Conservation (phyloP, 2,113 vertebrate species). For the Chionomys nivalis region DNA sequence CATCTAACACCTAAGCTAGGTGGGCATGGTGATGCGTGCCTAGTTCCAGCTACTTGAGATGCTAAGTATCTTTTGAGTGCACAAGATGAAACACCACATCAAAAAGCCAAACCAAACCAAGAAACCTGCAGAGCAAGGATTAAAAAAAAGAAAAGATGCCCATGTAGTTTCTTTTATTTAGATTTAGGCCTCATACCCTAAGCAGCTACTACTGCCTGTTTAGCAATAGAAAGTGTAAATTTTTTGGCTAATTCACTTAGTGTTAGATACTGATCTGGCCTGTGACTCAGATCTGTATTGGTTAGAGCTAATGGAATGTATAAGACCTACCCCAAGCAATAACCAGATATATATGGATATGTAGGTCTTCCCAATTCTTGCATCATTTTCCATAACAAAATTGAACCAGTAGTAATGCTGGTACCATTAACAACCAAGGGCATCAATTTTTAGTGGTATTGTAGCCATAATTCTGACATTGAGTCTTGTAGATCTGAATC, state of each 20-base stretch:
- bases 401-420: slow-evolving; percentile 11
- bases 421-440: slow-evolving; percentile 39
- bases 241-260: slow-evolving; percentile 42
- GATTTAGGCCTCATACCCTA: slow-evolving; percentile 1
- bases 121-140: neutral
- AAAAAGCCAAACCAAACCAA: neutral
- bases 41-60: neutral
- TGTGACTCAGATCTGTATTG: neutral
- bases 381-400: neutral
- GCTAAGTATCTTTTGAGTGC: neutral
- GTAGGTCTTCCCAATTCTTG: neutral
- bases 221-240: neutral
- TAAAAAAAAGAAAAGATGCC: slow-evolving; percentile 20
- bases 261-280: slow-evolving; percentile 39
- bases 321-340: slow-evolving; percentile 2
- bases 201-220: neutral
- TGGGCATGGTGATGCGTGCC: neutral
- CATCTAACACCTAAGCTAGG: neutral
- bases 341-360: neutral
- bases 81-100: neutral
- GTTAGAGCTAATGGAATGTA: neutral
- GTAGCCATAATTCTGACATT: slow-evolving; percentile 32
- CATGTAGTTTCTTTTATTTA: slow-evolving; percentile 26
- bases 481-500: neutral
- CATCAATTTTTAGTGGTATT: slow-evolving; percentile 18